A percentile compares a stretch with the other conserved stretches of the same genome.
Evolutionary conservation across 2,113 vertebrate genomes (phyloP).

Genomic region (Bostrychus sinensis): DNA sequence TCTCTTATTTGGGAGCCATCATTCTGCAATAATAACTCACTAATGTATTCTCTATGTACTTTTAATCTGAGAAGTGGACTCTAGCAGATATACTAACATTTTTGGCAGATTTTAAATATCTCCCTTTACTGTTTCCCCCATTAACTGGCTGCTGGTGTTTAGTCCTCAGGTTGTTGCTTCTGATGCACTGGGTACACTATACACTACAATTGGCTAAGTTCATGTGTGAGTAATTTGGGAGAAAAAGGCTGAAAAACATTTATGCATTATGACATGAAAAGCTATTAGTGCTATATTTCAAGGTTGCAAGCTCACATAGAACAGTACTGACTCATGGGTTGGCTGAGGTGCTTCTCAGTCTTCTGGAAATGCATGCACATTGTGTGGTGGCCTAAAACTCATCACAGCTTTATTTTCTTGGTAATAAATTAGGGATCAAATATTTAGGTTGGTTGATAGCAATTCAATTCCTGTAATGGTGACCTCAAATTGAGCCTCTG

Average conservation of each 20-base stretch:
- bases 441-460: slow-evolving; percentile 17
- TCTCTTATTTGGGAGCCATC: slow-evolving; percentile 48
- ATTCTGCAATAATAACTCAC: slow-evolving; percentile 61
- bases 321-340: slow-evolving; percentile 20
- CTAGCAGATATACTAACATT: slow-evolving; percentile 53
- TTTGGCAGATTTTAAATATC: slow-evolving; percentile 37
- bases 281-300: neutral
- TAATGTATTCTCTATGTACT: slow-evolving; percentile 66
- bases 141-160: slow-evolving; percentile 24
- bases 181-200: slow-evolving; percentile 48
- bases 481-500: slow-evolving; percentile 36
- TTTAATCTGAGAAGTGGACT: slow-evolving; percentile 33
- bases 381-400: slow-evolving; percentile 12
- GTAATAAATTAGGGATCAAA: slow-evolving; percentile 22
- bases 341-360: slow-evolving; percentile 11
- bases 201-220: slow-evolving; percentile 25
- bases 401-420: slow-evolving; percentile 29
- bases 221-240: slow-evolving; percentile 35
- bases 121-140: slow-evolving; percentile 13
- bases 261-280: slow-evolving; percentile 12
- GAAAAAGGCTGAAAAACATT: slow-evolving; percentile 17
- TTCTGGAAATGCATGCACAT: slow-evolving; percentile 49
- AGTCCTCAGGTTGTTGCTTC: slow-evolving; percentile 40
- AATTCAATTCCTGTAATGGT: slow-evolving; percentile 24
- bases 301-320: slow-evolving; percentile 10